These are phyloP conservation scores for Pleuronectes platessa DNA, from an alignment of 2,113 vertebrate species.

Conservation along the genomic window DNA sequence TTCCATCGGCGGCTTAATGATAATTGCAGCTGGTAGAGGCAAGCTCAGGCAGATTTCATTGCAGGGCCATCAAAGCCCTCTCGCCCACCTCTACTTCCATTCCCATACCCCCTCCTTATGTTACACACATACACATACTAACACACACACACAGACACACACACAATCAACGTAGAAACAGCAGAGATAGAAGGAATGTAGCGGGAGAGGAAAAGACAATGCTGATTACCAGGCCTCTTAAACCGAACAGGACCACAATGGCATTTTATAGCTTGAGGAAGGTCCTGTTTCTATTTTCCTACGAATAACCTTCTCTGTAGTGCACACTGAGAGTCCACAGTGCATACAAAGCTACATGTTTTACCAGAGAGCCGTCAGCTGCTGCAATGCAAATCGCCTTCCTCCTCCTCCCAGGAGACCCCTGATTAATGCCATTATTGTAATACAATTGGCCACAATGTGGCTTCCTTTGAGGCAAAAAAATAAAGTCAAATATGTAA, in stretches of 20 bases:
- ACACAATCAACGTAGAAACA: conserved; percentile 16
- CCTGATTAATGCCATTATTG: conserved; percentile 80
- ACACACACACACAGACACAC: conserved; percentile 16
- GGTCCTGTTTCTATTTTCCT: conserved; percentile 36
- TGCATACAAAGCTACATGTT: conserved; percentile 35
- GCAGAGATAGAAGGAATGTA: conserved; percentile 46
- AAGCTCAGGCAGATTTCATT: conserved; percentile 80
- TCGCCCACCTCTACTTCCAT: conserved; percentile 76
- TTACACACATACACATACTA: conserved; percentile 28
- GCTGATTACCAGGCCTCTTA: conserved; percentile 38
- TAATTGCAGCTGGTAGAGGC: conserved; percentile 82
- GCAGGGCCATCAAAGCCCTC: conserved; percentile 72
- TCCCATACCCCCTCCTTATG: conserved; percentile 70
- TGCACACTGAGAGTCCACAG: conserved; percentile 11
- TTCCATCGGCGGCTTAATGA: conserved; percentile 82
- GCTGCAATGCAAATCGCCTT: conserved; percentile 69
- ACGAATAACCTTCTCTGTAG: conserved; percentile 41
- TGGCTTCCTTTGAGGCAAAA: conserved; percentile 75
- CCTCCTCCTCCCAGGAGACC: conserved; percentile 69
- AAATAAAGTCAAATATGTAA: conserved; percentile 84
- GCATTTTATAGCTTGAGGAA: conserved; percentile 24
- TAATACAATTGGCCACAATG: conserved; percentile 76
- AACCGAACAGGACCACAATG: conserved; percentile 16
- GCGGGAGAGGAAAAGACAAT: conserved; percentile 29
- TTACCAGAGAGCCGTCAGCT: conserved; percentile 41